Evolutionary conservation across 2,888 invertebrate genomes (phyloP), one percentile per base, ranked within the genome.

Genomic region (Taphrorychus bicolor): DNA sequence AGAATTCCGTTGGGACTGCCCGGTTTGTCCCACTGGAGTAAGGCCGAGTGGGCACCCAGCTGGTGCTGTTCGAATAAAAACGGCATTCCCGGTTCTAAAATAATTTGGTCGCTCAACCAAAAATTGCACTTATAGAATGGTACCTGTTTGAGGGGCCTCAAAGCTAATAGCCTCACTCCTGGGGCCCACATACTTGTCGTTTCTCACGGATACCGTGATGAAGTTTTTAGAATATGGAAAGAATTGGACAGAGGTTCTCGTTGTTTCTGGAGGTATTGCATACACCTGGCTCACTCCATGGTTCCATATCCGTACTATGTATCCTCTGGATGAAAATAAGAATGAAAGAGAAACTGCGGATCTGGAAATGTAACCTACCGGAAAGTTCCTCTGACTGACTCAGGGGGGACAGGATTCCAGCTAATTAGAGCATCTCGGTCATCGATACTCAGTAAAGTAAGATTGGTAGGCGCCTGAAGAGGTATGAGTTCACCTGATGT

Each of bases 151-250:
- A 1, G 79, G 79, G 1, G 79, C 79, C 68, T 78, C 77, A 51
- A 79, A 79, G 53, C 74, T 76, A 32, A 79, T 72, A 5, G 78
- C 76, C 9, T 71, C 72, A 61, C 78, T 78, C n/a, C 77, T 75
- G 1, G 78, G 79, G 2, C 79, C 79, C 4, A 79, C 76, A 61
- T 77, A 79, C 68, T 78, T 78, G 57, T 79, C 77, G 59, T 79
- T 79, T 23, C 78, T 71, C 7, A 74, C 78, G 11, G 78, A 75
- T 1, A 78, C 78, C 3, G 78, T 78, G 4, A 79, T 74, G 63
- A 79, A 78, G 60, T 79, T 79, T 67, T 74, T 78, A 4, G 79
- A 79, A 71, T 73, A 78, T 1, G 79, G 79, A 52, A 78, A 78
- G 61, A 78, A 79, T 57, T 78, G 76, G 0, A 79, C 74, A 3